Percentiles rank a stretch among this genome's conserved stretches.
Conservation (phyloP, 2,888 invertebrate genomes). For the Pyrrhia umbra region DNA sequence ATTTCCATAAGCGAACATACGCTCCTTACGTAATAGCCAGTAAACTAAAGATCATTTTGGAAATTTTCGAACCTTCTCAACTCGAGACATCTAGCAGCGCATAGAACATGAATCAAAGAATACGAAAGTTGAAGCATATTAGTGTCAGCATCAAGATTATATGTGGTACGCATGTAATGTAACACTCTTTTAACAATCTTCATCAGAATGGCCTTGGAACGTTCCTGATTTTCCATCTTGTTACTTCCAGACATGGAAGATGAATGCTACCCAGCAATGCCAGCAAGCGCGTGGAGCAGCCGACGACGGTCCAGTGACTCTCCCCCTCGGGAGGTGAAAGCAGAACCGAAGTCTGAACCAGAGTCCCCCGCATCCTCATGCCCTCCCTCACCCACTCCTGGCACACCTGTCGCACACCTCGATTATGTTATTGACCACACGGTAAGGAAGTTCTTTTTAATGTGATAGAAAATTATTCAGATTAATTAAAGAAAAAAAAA, state of each 20-base stretch:
- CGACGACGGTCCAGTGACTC: slow-evolving; percentile 80
- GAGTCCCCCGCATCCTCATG: slow-evolving; percentile 94
- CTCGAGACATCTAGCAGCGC: no score
- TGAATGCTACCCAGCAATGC: slow-evolving; percentile 96
- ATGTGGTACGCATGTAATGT: no score
- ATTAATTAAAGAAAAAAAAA: background rate
- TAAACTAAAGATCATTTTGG: no score
- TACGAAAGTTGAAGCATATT: no score
- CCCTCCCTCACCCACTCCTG: slow-evolving; percentile 93
- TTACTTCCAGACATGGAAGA: slow-evolving; percentile 95
- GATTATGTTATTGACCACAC: slow-evolving; percentile 92
- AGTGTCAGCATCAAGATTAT: no score
- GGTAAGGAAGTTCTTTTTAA: slow-evolving; percentile 75
- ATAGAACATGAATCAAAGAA: no score
- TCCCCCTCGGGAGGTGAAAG: slow-evolving; percentile 91
- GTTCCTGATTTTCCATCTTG: background rate
- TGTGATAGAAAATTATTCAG: background rate
- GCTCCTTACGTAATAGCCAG: no score
- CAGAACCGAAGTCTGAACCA: slow-evolving; percentile 94
- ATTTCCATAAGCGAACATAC: no score
- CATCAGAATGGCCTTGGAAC: background rate
- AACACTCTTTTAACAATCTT: background rate
- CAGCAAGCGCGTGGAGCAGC: slow-evolving; percentile 91
- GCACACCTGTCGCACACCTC: slow-evolving; percentile 87
- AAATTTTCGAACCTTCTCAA: no score